These are phyloP conservation scores for Nibea albiflora DNA, from an alignment of 2,113 vertebrate genomes.

Conservation along the genomic window DNA sequence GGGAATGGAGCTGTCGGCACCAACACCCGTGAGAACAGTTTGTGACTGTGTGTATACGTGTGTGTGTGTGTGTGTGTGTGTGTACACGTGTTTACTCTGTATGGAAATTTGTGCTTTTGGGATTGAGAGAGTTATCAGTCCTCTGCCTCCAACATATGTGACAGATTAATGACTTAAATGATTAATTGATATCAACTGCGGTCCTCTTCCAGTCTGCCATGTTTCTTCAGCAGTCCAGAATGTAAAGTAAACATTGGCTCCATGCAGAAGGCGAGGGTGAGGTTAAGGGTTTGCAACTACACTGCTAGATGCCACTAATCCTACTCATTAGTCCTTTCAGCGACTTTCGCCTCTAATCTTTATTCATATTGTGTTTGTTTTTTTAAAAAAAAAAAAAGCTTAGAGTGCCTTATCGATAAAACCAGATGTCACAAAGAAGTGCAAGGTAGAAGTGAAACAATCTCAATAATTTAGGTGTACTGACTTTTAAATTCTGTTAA, in stretches of 20 bases:
- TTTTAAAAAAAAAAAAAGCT: not conserved
- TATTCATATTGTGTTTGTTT: not conserved
- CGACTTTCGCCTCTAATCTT: not conserved
- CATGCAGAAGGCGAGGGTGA: too few relatives aligned
- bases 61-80: too few relatives aligned
- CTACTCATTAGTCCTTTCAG: too few relatives aligned
- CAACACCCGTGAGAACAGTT: conserved; percentile 9
- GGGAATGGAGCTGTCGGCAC: conserved; percentile 40
- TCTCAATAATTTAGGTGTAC: not conserved
- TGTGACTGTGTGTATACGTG: not conserved
- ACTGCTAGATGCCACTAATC: too few relatives aligned
- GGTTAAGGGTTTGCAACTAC: too few relatives aligned
- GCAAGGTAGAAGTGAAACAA: not conserved
- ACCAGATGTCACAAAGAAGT: not conserved
- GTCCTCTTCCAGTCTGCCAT: too few relatives aligned
- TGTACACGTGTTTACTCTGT: not conserved
- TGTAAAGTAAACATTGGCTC: too few relatives aligned
- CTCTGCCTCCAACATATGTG: conserved; percentile 33
- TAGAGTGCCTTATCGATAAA: not conserved
- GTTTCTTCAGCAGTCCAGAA: too few relatives aligned
- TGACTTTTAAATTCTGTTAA: not conserved
- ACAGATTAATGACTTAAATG: too few relatives aligned
- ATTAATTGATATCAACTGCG: not conserved
- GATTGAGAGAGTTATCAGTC: conserved; percentile 11
- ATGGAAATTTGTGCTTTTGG: conserved; percentile 22